Evolutionary conservation across 2,113 vertebrate species (phyloP).

Genomic region (Eurystomus gularis): DNA sequence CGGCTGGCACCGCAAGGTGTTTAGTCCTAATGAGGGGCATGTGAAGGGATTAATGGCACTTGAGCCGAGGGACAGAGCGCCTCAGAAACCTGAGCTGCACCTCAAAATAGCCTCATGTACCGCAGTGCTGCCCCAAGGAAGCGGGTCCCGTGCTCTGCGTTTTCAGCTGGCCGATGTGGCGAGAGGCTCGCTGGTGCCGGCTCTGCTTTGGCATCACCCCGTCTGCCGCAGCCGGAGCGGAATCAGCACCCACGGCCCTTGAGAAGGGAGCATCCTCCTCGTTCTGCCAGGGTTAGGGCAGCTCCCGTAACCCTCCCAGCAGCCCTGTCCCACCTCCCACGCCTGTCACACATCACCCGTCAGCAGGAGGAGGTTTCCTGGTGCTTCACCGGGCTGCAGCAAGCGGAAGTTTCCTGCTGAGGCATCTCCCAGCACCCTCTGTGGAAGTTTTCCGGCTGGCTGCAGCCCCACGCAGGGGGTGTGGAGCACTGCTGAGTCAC

Average conservation of each 20-base stretch:
- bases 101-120: neutral
- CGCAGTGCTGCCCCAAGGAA: neutral
- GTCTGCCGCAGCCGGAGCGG: accelerated
- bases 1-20: neutral
- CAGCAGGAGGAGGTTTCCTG: neutral
- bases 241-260: accelerated
- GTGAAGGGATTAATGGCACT: neutral
- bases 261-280: neutral
- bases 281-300: accelerated
- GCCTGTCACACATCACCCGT: neutral
- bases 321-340: neutral
- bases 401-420: conserved; percentile 39
- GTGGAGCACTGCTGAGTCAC: conserved; percentile 6
- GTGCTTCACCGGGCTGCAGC: neutral
- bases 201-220: neutral
- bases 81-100: neutral
- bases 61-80: neutral
- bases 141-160: accelerated
- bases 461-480: neutral
- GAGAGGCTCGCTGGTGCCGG: accelerated
- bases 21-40: neutral
- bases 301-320: neutral
- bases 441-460: neutral
- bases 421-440: neutral
- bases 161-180: neutral